Percentiles rank a stretch among this genome's conserved stretches.
These are phyloP conservation scores for Chromobotia macracanthus DNA, from an alignment of 2,797 vertebrate species.

Conservation along the genomic window DNA sequence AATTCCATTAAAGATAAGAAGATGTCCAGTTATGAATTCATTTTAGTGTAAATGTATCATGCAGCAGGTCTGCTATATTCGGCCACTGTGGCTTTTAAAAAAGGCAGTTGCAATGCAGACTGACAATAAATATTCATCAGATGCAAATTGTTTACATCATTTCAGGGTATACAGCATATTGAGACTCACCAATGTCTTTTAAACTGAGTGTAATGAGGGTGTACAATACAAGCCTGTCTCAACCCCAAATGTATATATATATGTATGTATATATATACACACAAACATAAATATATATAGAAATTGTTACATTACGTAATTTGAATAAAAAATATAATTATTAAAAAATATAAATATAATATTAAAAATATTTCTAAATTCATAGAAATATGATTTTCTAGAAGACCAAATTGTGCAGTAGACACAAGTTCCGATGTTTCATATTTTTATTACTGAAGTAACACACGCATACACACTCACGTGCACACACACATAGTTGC, in stretches of 20 bases:
- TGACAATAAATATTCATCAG: neutral
- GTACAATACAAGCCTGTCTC: constrained; percentile 85
- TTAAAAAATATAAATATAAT: neutral
- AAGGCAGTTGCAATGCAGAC: too few relatives aligned
- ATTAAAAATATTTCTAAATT: neutral
- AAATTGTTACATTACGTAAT: neutral
- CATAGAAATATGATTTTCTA: neutral
- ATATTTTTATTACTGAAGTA: neutral
- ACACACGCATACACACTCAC: too few relatives aligned
- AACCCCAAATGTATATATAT: too few relatives aligned
- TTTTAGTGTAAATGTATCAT: too few relatives aligned
- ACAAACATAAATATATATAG: too few relatives aligned
- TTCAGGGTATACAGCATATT: neutral
- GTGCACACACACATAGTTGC: constrained; percentile 83
- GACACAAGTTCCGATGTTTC: neutral
- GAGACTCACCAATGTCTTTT: constrained; percentile 90
- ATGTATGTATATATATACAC: too few relatives aligned
- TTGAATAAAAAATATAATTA: constrained; percentile 13
- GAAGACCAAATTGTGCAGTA: neutral
- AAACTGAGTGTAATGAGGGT: constrained; percentile 81
- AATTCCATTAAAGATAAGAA: too few relatives aligned
- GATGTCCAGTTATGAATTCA: too few relatives aligned
- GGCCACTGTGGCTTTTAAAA: too few relatives aligned
- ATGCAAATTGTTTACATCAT: neutral
- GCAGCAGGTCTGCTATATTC: too few relatives aligned